Evolutionary conservation across 2,797 vertebrate genomes (phyloP).

Genomic region (Garrulus glandarius): DNA sequence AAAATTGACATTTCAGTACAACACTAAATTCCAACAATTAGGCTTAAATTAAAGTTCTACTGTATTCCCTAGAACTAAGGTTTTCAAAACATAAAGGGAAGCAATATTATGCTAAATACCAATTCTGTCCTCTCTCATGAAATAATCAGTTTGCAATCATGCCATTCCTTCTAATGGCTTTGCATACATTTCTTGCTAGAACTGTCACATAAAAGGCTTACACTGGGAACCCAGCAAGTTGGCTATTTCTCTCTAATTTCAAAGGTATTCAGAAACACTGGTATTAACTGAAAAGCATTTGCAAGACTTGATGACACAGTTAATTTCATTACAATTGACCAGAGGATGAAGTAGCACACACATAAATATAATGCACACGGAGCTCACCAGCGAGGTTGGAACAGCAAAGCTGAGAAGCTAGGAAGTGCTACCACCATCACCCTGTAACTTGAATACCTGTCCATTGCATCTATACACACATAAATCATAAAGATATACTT

Average conservation of each 20-base stretch:
- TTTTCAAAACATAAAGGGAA: slow-evolving; percentile 28
- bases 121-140: slow-evolving; percentile 1
- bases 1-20: slow-evolving; percentile 35
- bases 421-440: neutral
- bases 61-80: slow-evolving; percentile 16
- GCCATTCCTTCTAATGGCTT: slow-evolving; percentile 22
- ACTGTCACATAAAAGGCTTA: neutral
- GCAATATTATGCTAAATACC: slow-evolving; percentile 26
- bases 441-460: neutral
- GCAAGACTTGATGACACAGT: neutral
- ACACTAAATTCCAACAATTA: slow-evolving; percentile 40
- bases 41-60: slow-evolving; percentile 15
- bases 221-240: neutral
- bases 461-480: no score
- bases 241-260: neutral
- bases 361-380: neutral
- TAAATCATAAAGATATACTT: neutral
- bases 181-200: neutral
- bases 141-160: slow-evolving; percentile 33
- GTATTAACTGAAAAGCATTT: neutral
- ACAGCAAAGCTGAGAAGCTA: neutral
- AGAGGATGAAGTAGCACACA: neutral
- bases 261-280: slow-evolving; percentile 7
- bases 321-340: neutral
- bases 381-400: neutral